Percentiles rank a stretch among this genome's conserved stretches.
These are phyloP conservation scores for Chiroxiphia lanceolata DNA, from an alignment of 2,797 vertebrate species.

Conservation along the genomic window DNA sequence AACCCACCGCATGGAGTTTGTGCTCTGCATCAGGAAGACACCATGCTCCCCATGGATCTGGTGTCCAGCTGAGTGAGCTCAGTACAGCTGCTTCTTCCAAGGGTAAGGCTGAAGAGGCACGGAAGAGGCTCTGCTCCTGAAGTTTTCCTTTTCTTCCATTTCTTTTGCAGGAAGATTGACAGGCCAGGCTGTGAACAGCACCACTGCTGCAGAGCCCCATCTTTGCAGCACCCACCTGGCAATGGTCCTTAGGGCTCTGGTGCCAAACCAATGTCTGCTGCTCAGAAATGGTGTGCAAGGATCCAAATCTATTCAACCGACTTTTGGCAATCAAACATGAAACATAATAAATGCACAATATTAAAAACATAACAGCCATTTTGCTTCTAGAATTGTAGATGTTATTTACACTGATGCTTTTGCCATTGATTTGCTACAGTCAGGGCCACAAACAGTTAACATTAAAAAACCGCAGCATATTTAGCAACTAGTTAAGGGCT, in stretches of 20 bases:
- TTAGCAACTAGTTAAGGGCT: not conserved
- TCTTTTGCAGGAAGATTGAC: not conserved
- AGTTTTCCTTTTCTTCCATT: not conserved
- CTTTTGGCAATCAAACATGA: not conserved
- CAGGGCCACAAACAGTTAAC: not conserved
- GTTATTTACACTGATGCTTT: not conserved
- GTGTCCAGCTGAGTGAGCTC: not conserved
- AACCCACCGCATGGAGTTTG: not conserved
- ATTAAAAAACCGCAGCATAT: not conserved
- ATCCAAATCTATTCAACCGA: not conserved
- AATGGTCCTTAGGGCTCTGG: not conserved
- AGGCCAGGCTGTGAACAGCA: not conserved
- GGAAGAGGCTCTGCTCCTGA: not conserved
- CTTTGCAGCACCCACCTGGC: not conserved
- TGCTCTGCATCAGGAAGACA: not conserved
- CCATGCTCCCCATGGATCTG: fast-evolving
- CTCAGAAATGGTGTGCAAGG: not conserved
- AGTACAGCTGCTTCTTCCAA: not conserved
- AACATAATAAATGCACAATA: not conserved
- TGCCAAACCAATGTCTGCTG: not conserved
- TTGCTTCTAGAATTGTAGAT: not conserved
- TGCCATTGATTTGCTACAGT: not conserved
- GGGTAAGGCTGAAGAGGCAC: not conserved
- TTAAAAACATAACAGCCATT: not conserved
- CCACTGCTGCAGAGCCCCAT: not conserved